These are phyloP conservation scores for Caenorhabditis afra DNA, from an alignment of 2,888 invertebrate species.

Conservation along the genomic window DNA sequence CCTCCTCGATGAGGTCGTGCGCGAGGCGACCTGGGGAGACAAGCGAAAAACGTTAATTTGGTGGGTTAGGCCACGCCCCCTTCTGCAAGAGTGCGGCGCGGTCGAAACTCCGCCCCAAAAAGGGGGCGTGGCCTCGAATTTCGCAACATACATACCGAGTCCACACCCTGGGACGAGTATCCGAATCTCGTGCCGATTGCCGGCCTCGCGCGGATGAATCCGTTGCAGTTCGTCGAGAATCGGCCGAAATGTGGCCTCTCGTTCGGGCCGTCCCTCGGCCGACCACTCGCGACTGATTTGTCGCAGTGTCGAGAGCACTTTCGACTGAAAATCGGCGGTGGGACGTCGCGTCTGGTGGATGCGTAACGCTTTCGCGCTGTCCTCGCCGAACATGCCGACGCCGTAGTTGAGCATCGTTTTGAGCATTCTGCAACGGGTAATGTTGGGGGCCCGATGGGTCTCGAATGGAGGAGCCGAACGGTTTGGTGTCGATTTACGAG, in stretches of 20 bases:
- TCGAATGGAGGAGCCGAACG: too few relatives aligned
- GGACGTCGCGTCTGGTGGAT: conserved; percentile 66
- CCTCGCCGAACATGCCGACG: conserved; percentile 56
- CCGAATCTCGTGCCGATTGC: conserved; percentile 83
- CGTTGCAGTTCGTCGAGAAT: conserved; percentile 88
- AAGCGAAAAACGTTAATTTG: too few relatives aligned
- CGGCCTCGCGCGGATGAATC: conserved; percentile 84
- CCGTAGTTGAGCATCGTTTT: conserved; percentile 55
- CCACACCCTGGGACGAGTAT: conserved; percentile 97
- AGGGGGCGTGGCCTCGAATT: too few relatives aligned
- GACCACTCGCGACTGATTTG: conserved; percentile 99
- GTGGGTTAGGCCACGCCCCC: too few relatives aligned
- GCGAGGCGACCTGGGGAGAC: conserved; percentile 86
- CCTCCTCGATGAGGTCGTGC: conserved; percentile 92
- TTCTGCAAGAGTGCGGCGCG: too few relatives aligned
- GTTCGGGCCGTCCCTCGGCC: conserved; percentile 81
- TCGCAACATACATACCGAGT: conserved; percentile 81
- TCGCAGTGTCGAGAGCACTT: conserved; percentile 94
- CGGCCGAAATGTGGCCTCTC: conserved; percentile 87
- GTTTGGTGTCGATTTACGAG: too few relatives aligned
- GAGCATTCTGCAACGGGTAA: conserved; percentile 45
- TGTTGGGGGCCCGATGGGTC: too few relatives aligned
- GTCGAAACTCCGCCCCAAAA: too few relatives aligned
- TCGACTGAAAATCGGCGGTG: conserved; percentile 84
- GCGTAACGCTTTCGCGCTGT: conserved; percentile 45